These are phyloP conservation scores for Trichonephila clavata DNA, from an alignment of 1,140 invertebrate genomes.

Conservation along the genomic window DNA sequence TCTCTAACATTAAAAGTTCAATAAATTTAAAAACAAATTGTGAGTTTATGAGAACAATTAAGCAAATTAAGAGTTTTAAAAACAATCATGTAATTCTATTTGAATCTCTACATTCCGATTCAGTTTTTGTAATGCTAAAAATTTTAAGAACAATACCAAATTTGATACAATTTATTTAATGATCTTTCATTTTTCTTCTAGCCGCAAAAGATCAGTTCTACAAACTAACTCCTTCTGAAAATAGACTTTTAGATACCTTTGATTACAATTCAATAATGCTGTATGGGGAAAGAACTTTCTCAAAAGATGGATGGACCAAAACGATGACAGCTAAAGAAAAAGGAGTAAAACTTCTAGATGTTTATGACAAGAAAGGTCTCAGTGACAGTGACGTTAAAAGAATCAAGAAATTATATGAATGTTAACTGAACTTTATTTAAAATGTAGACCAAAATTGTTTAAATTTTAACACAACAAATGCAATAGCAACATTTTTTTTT, in stretches of 20 bases:
- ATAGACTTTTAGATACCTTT: slow-evolving; percentile 75
- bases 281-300: slow-evolving; percentile 78
- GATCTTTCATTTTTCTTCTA: neutral
- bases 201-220: slow-evolving; percentile 75
- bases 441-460: too few species aligned
- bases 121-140: neutral
- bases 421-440: neutral
- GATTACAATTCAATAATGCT: slow-evolving; percentile 78
- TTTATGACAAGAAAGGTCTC: slow-evolving; percentile 77
- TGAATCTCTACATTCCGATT: too few species aligned
- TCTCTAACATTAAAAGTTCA: too few species aligned
- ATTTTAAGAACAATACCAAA: neutral
- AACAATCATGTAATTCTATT: too few species aligned
- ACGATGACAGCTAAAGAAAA: slow-evolving; percentile 71
- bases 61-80: too few species aligned
- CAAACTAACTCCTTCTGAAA: slow-evolving; percentile 61
- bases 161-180: neutral
- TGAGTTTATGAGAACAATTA: too few species aligned
- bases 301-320: slow-evolving; percentile 72
- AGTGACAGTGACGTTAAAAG: slow-evolving; percentile 76
- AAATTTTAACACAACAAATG: too few species aligned
- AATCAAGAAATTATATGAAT: slow-evolving; percentile 77
- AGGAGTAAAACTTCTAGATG: slow-evolving; percentile 69
- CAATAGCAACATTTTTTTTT: too few species aligned
- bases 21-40: too few species aligned